Evolutionary conservation across 2,113 vertebrate genomes (phyloP).

Genomic region (Aegotheles bennettii): DNA sequence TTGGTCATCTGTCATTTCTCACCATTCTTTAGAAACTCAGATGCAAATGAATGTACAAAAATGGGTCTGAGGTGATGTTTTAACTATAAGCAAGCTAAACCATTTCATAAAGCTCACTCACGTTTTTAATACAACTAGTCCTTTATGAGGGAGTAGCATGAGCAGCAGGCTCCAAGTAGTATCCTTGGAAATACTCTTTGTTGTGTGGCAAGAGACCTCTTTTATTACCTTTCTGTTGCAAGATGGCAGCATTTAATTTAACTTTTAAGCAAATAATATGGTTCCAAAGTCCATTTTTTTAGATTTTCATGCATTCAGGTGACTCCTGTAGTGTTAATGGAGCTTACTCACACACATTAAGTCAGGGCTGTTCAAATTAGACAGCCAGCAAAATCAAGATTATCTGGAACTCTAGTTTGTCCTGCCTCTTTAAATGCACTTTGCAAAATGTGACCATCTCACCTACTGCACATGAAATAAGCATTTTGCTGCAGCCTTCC

Average conservation of each 20-base stretch:
- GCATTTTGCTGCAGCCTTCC: background rate
- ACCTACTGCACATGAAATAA: slow-evolving; percentile 1
- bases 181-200: background rate
- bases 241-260: slow-evolving; percentile 14
- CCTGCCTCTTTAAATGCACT: slow-evolving; percentile 18
- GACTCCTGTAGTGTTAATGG: background rate
- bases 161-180: background rate
- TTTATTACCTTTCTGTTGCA: slow-evolving; percentile 8
- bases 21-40: background rate
- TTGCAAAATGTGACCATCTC: background rate
- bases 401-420: slow-evolving; percentile 9
- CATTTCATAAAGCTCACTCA: background rate
- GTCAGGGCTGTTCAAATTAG: background rate
- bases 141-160: background rate
- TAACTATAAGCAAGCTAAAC: background rate
- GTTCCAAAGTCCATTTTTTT: background rate
- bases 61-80: background rate
- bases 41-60: background rate
- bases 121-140: background rate
- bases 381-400: background rate
- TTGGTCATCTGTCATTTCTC: background rate
- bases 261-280: slow-evolving; percentile 20
- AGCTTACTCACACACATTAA: background rate
- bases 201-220: background rate
- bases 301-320: background rate